These are phyloP conservation scores for Anhinga anhinga DNA, from an alignment of 2,113 vertebrate genomes.

Conservation along the genomic window DNA sequence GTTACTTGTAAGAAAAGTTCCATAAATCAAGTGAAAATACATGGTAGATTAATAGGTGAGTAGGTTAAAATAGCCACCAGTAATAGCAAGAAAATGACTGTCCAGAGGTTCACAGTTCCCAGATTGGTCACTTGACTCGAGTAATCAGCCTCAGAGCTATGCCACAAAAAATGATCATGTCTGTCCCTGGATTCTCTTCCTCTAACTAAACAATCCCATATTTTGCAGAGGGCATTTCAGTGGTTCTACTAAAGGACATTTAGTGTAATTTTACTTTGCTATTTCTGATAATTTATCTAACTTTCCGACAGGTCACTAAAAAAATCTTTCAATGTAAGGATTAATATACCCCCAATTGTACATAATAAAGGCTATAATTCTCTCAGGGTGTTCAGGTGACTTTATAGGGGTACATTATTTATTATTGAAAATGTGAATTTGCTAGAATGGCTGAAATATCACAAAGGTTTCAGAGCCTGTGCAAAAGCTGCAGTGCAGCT, in stretches of 20 bases:
- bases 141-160: constrained; percentile 32
- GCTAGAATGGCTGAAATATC: constrained; percentile 37
- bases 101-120: constrained; percentile 40
- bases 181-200: constrained; percentile 41
- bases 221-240: constrained; percentile 48
- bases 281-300: constrained; percentile 58
- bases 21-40: constrained; percentile 43
- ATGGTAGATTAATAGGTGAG: constrained; percentile 48
- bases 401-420: constrained; percentile 58
- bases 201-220: constrained; percentile 47
- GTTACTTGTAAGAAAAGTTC: constrained; percentile 5
- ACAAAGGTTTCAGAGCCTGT: background rate
- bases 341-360: constrained; percentile 51
- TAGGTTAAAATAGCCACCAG: constrained; percentile 58
- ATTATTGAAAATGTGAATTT: constrained; percentile 43
- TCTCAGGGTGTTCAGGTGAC: constrained; percentile 19
- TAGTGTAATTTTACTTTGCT: constrained; percentile 55
- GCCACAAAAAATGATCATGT: constrained; percentile 41
- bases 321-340: constrained; percentile 49
- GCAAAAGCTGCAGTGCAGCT: background rate
- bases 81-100: constrained; percentile 31
- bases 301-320: constrained; percentile 47
- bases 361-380: constrained; percentile 47
- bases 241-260: constrained; percentile 31
- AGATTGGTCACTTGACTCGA: constrained; percentile 34